phyloP scores from a whole-genome alignment of 2,113 vertebrate species.

The Chloropsis hardwickii region DNA sequence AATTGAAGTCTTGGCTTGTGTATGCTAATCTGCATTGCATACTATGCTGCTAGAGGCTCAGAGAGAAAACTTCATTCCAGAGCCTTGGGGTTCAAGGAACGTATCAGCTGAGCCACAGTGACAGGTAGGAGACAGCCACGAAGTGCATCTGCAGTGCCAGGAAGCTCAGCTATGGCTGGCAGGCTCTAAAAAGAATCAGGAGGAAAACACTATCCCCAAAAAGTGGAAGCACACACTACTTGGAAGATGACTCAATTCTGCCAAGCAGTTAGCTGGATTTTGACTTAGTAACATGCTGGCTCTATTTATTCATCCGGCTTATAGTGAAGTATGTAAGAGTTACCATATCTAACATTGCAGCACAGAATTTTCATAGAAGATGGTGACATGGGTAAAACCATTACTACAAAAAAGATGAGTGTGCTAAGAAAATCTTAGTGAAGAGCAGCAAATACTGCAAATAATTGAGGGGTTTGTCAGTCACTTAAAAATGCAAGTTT shows the following conservation, averaged over 20 bases:
- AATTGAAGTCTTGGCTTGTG: not conserved
- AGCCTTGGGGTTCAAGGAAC: not conserved
- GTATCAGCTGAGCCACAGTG: rapidly evolving
- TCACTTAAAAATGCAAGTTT: not conserved
- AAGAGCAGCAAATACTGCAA: not conserved
- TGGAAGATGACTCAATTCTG: not conserved
- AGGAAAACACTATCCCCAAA: not conserved
- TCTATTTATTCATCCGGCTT: not conserved
- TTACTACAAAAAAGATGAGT: not conserved
- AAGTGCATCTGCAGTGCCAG: not conserved
- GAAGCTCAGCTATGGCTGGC: not conserved
- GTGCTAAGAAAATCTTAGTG: not conserved
- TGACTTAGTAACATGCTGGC: not conserved
- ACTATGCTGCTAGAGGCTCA: not conserved
- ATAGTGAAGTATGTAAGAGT: not conserved
- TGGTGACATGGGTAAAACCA: not conserved
- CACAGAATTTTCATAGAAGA: not conserved
- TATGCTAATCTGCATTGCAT: not conserved
- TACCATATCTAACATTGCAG: not conserved
- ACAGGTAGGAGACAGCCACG: not conserved
- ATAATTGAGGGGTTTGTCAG: not conserved
- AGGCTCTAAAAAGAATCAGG: not conserved
- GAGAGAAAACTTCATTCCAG: not conserved
- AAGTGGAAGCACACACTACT: not conserved
- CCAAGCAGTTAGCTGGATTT: not conserved